A percentile compares a stretch with the other conserved stretches of the same genome.
These are phyloP conservation scores for Resseliella maxima DNA, from an alignment of 2,888 invertebrate genomes.

Conservation along the genomic window DNA sequence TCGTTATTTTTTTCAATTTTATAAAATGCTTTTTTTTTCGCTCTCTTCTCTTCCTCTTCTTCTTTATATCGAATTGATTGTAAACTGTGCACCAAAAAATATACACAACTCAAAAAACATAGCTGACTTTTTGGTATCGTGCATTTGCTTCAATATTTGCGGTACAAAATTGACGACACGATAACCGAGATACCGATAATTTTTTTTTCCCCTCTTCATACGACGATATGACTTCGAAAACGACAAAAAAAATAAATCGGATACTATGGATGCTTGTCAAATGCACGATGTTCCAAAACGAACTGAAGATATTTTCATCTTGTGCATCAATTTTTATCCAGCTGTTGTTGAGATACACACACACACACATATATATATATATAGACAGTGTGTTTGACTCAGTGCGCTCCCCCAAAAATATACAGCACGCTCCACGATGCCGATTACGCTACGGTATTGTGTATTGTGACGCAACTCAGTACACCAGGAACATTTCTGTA, in stretches of 20 bases:
- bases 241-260: not conserved
- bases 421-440: slow-evolving; percentile 22
- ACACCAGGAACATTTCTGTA: not conserved
- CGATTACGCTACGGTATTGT: slow-evolving; percentile 28
- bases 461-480: not conserved
- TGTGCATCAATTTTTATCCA: slow-evolving; percentile 55
- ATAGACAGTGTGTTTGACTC: not conserved
- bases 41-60: too few relatives aligned
- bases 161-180: not conserved
- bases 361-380: too few relatives aligned
- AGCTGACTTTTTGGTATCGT: not conserved
- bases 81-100: not conserved
- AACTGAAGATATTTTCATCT: slow-evolving; percentile 55
- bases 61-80: not conserved
- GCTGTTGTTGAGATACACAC: slow-evolving; percentile 43
- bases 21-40: too few relatives aligned
- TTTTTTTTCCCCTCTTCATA: not conserved
- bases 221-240: too few relatives aligned
- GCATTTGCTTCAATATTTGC: not conserved
- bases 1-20: not conserved
- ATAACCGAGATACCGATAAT: too few relatives aligned
- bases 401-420: not conserved
- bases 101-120: slow-evolving; percentile 4
- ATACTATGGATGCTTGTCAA: slow-evolving; percentile 19
- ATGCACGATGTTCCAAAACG: slow-evolving; percentile 54